Evolutionary conservation across 1,140 invertebrate species (phyloP), one percentile per base, ranked within the genome.

Genomic region (Tetramorium parvispinum): DNA sequence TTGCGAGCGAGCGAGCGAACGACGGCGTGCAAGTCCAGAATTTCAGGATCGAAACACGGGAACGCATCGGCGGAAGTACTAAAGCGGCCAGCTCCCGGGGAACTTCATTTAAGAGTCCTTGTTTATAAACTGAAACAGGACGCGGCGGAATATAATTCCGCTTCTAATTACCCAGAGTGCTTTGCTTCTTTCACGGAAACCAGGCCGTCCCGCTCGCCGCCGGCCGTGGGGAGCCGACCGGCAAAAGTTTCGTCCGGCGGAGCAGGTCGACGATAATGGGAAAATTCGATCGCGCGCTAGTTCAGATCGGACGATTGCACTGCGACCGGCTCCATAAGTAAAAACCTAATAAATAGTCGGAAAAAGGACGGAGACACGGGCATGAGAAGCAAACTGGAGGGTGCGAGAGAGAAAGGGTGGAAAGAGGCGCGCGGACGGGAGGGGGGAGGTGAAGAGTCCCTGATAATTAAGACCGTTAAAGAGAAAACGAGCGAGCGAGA

Each of bases 61-160:
- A 89, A 88, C 86, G 86, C 88, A 65, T 79, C 53, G 86, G 78
- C 77, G 73, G 57, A 70, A 61, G 87, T 85, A 91, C 93, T 92
- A 92, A 93, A 93, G 82, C 88, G 89, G 46, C 85, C 61, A 53
- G 68, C 89, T 75, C 61, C 73, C 71, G 73, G 90, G 87, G 83
- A 94, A 92, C 93, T 94, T 94, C 92, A 92, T 94, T 94, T 93
- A 94, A 93, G 92, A 94, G 93, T 94, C 92, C 93, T 94, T 94
- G 93, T 94, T 94, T 94, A 94, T 94, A 94, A 94, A 94, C 93
- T 94, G 93, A 94, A 94, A 94, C 93, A 94, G 93, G 93, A 94
- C 91, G 91, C 93, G 91, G 85, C 81, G 88, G 91, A 93, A 93
- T 94, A 94, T 93, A 94, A 93, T 93, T 94, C 89, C 90, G 91